These are phyloP conservation scores for Macropis europaea DNA, from an alignment of 2,888 invertebrate genomes.

Conservation along the genomic window DNA sequence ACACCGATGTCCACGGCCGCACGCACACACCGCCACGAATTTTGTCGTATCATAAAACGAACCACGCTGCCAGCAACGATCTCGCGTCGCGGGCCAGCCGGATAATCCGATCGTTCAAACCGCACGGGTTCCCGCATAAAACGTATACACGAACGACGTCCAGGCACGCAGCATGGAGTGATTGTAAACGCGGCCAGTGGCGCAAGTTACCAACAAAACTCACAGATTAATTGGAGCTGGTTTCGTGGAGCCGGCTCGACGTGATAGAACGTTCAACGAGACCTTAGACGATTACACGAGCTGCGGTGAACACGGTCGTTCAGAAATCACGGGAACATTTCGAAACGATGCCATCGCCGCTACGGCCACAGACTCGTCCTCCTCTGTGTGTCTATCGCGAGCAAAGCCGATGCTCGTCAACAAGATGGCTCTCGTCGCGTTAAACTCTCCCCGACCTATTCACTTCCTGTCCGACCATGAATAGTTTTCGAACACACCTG, in stretches of 20 bases:
- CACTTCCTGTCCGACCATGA: slow-evolving; percentile 64
- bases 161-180: slow-evolving; percentile 52
- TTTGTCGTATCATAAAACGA: slow-evolving; percentile 1
- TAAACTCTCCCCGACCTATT: slow-evolving; percentile 51
- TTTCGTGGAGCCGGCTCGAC: slow-evolving; percentile 31
- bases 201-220: slow-evolving; percentile 63
- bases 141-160: slow-evolving; percentile 48
- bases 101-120: slow-evolving; percentile 52
- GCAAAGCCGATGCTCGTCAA: slow-evolving; percentile 71
- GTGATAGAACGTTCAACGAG: slow-evolving; percentile 24
- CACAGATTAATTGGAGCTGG: slow-evolving; percentile 47
- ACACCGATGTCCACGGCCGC: slow-evolving; percentile 24
- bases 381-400: slow-evolving; percentile 61
- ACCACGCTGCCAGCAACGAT: neutral
- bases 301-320: slow-evolving; percentile 19
- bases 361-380: slow-evolving; percentile 50
- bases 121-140: slow-evolving; percentile 66
- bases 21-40: slow-evolving; percentile 2
- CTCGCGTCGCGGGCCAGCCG: neutral
- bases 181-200: slow-evolving; percentile 69
- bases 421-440: slow-evolving; percentile 71
- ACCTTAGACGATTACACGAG: slow-evolving; percentile 32
- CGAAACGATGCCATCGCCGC: slow-evolving; percentile 62
- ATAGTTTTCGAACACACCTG: slow-evolving; percentile 67
- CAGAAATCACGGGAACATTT: slow-evolving; percentile 47